Evolutionary conservation across 2,113 vertebrate genomes (phyloP).

Genomic region (Budorcas taxicolor): DNA sequence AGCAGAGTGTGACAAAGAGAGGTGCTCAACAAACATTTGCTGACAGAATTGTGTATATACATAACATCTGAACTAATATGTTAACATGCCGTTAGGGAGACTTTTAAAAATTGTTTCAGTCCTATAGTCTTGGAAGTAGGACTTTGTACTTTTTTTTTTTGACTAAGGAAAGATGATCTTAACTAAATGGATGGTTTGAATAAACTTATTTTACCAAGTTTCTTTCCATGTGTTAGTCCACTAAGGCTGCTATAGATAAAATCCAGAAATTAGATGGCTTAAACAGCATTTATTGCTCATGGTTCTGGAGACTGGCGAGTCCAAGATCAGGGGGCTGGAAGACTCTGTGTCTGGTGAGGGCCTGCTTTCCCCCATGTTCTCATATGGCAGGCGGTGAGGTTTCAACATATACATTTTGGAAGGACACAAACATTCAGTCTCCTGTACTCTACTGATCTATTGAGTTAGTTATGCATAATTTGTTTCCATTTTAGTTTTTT

Average conservation of each 20-base stretch:
- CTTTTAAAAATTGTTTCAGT: not conserved
- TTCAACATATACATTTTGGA: not conserved
- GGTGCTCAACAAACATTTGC: not conserved
- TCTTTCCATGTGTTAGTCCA: not conserved
- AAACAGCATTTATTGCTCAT: not conserved
- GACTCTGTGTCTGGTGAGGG: not conserved
- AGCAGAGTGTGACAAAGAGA: not conserved
- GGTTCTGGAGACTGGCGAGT: not conserved
- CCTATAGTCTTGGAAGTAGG: not conserved
- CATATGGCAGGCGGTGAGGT: not conserved
- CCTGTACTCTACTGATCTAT: not conserved
- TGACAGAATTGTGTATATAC: not conserved
- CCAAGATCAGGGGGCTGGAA: not conserved
- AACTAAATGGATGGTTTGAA: not conserved
- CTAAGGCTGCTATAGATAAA: not conserved
- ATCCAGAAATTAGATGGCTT: not conserved
- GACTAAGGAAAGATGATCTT: not conserved
- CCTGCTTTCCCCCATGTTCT: not conserved
- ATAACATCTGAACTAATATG: not conserved
- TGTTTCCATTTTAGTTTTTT: conserved; percentile 28
- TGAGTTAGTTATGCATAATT: not conserved
- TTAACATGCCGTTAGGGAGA: not conserved
- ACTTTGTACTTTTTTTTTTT: not conserved
- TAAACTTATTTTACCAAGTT: not conserved
- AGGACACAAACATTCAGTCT: not conserved